These are phyloP conservation scores for Danio jaintianensis DNA, from an alignment of 2,797 vertebrate species.

Conservation along the genomic window DNA sequence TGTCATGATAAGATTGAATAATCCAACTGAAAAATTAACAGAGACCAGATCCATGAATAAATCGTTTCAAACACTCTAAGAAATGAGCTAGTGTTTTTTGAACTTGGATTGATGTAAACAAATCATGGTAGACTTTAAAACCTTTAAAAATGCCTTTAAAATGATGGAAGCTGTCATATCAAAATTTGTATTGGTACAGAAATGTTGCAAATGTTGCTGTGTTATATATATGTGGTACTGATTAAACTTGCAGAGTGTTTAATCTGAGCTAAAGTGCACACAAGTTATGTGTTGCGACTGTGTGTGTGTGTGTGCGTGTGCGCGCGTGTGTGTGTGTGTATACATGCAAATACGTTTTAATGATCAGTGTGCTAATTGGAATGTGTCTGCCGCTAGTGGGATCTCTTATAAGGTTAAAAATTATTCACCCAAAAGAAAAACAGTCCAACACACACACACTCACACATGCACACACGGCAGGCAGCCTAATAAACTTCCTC, in stretches of 20 bases:
- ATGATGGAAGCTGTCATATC: no score
- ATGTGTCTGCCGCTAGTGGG: constrained; percentile 7
- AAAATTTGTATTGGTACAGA: no score
- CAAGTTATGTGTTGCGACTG: neutral
- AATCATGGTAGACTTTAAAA: no score
- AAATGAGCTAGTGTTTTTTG: no score
- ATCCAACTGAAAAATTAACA: no score
- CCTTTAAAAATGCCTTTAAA: no score
- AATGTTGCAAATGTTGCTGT: no score
- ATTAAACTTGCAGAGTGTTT: neutral
- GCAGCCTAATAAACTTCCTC: constrained; percentile 30
- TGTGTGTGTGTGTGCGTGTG: neutral
- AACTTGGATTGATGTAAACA: no score
- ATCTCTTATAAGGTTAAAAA: constrained; percentile 34
- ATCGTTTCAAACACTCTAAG: no score
- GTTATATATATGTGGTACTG: no score
- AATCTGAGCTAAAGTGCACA: neutral
- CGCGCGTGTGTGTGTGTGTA: neutral
- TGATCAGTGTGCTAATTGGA: constrained; percentile 21
- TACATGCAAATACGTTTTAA: constrained; percentile 36
- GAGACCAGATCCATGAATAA: no score
- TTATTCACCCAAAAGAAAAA: constrained; percentile 25
- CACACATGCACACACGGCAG: neutral
- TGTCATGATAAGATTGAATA: no score
- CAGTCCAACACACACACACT: constrained; percentile 1